Conservation (phyloP, 1,140 invertebrate species). For the Drosophila navojoa region DNA sequence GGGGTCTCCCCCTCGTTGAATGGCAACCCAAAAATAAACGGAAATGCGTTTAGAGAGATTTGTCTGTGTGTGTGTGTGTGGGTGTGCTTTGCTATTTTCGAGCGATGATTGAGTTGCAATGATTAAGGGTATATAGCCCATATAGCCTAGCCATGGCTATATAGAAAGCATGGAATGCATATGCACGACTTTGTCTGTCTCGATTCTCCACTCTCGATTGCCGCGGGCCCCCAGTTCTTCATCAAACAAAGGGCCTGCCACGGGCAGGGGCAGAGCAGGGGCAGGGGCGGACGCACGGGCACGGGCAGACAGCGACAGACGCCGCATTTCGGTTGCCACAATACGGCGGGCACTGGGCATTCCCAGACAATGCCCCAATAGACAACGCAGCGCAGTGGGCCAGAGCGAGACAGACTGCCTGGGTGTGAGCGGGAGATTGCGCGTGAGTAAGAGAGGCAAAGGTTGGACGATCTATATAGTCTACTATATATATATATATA, state of each 20-base stretch:
- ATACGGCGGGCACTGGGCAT: conserved; percentile 60
- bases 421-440: not conserved
- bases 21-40: conserved; percentile 66
- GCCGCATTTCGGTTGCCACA: conserved; percentile 55
- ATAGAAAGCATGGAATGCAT: conserved; percentile 46
- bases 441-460: conserved; percentile 21
- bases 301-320: conserved; percentile 11
- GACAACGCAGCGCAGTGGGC: not conserved
- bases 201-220: not conserved
- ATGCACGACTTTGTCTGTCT: conserved; percentile 18
- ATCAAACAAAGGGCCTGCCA: conserved; percentile 18
- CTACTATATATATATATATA: conserved; percentile 7
- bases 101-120: conserved; percentile 70
- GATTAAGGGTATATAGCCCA: conserved; percentile 48
- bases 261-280: not conserved
- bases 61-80: not conserved
- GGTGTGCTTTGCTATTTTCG: conserved; percentile 62
- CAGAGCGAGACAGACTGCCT: not conserved
- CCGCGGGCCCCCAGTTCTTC: not conserved
- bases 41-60: conserved; percentile 66
- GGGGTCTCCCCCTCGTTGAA: conserved; percentile 6
- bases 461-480: conserved; percentile 22
- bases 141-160: conserved; percentile 40
- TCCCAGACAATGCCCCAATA: conserved; percentile 62
- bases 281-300: not conserved